Base-by-base conservation (phyloP, 2,888 invertebrate genomes). In the Drosophila mulleri region DNA sequence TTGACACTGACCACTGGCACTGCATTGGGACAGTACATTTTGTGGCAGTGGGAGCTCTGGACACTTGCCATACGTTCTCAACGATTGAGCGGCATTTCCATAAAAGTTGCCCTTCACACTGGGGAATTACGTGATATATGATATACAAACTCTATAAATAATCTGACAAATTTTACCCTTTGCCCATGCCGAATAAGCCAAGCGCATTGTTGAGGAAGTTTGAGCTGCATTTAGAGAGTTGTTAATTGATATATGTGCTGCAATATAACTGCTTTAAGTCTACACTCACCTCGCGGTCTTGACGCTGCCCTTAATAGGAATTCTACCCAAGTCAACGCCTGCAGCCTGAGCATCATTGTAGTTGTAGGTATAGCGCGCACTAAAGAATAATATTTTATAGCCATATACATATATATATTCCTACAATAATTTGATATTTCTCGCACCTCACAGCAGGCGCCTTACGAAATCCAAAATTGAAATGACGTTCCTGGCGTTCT, bases 1-100 rank as follows among this genome's bases (percentile, higher is more conserved):
- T 48, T 90, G 88, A 58, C 92, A 92, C 11, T 81, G 82, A n/a
- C 81, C 89, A 20, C 67, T 67, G 6, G 76, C 72, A n/a, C 83
- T 83, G 59, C 92, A 92, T 48, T 83, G 67, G 41, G 81, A 76
- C 3, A 67, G 16, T 3, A 91, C 89, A 69, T 92, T 92, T 4
- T 72, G 44, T 0, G 92, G 92, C 69, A 92, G 64, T 1, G 70
- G 39, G 5, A 86, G 65, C 0, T 83, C 59, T 0, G 78, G 50
- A 32, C 92, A 92, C 11, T 78, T 82, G 2, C 89, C 91, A 42
- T 63, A 81, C 0, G 85, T 65, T 0, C 77, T 75, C 50, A 92
- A 47, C 45, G 84, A 78, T 2, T 86, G 80, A 7, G 72, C 79
- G 2, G 75, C 83, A 37, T 80, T 81, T n/a, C 80, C 64, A 12